Evolutionary conservation across 2,797 vertebrate genomes (phyloP).

Genomic region (Coilia nasus): DNA sequence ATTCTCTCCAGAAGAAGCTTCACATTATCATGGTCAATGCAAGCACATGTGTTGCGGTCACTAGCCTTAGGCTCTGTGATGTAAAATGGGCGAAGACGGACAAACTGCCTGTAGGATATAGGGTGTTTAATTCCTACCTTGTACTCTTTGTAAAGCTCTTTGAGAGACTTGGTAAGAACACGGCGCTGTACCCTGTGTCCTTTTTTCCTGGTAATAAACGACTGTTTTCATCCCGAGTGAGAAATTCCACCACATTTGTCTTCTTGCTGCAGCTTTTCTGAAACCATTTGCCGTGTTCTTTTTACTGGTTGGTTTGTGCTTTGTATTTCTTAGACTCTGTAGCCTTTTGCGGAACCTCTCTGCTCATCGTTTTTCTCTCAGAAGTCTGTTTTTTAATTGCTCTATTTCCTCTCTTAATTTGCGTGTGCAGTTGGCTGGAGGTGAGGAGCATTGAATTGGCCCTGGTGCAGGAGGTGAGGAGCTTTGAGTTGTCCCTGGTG

Average conservation of each 20-base stretch:
- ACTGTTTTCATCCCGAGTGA: neutral
- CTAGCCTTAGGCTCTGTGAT: neutral
- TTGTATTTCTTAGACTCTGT: neutral
- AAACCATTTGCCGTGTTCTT: neutral
- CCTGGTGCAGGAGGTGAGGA: too few species aligned
- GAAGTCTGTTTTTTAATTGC: neutral
- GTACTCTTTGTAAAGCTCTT: neutral
- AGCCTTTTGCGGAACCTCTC: neutral
- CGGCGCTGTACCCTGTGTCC: neutral
- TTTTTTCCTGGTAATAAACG: neutral
- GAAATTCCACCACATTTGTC: neutral
- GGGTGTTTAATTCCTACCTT: neutral
- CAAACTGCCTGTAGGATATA: neutral
- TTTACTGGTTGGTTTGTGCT: neutral
- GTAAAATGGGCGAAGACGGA: neutral
- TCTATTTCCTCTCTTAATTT: neutral
- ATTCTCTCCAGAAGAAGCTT: neutral
- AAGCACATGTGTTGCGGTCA: neutral
- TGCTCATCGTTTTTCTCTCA: neutral
- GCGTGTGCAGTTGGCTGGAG: neutral
- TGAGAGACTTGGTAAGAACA: neutral
- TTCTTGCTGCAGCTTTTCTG: neutral
- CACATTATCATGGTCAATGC: neutral
- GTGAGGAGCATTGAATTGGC: neutral
- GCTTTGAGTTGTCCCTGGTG: too few species aligned